phyloP scores from a whole-genome alignment of 2,113 vertebrate genomes.

The Pagrus major region DNA sequence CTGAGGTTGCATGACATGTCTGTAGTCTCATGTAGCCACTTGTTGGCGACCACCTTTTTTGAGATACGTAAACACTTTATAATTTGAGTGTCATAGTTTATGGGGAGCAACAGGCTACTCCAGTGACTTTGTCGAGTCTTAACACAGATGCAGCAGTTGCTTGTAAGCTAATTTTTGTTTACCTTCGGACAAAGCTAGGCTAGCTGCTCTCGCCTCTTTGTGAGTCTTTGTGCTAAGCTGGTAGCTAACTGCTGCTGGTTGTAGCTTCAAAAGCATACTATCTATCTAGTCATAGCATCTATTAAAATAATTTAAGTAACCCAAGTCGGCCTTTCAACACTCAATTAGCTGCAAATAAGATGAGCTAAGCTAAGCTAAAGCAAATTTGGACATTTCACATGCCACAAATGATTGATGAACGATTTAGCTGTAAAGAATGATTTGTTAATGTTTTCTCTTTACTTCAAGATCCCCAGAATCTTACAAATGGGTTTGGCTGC shows the following conservation, averaged over 20 bases:
- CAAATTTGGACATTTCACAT: neutral
- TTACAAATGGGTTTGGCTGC: neutral
- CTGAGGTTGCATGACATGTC: too few species aligned
- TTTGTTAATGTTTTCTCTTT: neutral
- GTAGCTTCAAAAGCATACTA: neutral
- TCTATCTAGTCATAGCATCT: too few species aligned
- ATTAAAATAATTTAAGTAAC: neutral
- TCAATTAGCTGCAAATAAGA: too few species aligned
- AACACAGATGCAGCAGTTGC: too few species aligned
- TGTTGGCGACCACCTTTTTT: too few species aligned
- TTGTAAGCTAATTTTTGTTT: too few species aligned
- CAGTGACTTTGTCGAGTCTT: too few species aligned
- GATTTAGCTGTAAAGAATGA: neutral
- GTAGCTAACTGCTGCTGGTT: neutral
- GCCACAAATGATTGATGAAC: neutral
- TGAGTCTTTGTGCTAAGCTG: neutral
- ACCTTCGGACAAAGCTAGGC: neutral
- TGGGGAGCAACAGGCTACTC: too few species aligned
- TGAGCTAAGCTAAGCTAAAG: neutral
- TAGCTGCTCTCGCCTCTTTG: neutral
- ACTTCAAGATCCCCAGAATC: neutral
- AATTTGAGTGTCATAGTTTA: too few species aligned
- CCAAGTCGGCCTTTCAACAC: neutral
- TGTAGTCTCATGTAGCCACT: too few species aligned
- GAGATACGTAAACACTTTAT: too few species aligned